A percentile compares a stretch with the other conserved stretches of the same genome.
Evolutionary conservation across 2,113 vertebrate genomes (phyloP).

Genomic region (Brachyhypopomus occidentalis): DNA sequence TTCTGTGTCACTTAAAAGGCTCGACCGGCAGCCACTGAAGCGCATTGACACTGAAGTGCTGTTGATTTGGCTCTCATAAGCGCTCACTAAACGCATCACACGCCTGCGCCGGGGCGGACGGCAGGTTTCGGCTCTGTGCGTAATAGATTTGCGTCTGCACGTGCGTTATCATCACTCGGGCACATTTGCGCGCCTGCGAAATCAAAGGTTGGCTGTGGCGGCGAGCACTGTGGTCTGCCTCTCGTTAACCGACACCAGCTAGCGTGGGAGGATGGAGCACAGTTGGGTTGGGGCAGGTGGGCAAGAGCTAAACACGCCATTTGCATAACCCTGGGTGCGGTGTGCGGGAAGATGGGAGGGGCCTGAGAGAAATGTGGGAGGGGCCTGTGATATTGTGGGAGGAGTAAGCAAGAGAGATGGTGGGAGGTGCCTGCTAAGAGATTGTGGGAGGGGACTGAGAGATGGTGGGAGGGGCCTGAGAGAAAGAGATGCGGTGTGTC

Average conservation of each 20-base stretch:
- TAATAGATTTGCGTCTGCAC: slow-evolving; percentile 40
- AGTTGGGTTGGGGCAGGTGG: too few species aligned
- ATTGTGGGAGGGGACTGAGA: neutral
- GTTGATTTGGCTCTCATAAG: slow-evolving; percentile 14
- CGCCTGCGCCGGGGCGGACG: slow-evolving; percentile 17
- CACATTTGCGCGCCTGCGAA: slow-evolving; percentile 45
- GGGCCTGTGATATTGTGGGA: too few species aligned
- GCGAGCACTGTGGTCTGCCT: slow-evolving; percentile 36
- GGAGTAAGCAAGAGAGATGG: too few species aligned
- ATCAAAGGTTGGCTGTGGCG: slow-evolving; percentile 45
- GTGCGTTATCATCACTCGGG: slow-evolving; percentile 31
- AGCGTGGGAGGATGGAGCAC: too few species aligned
- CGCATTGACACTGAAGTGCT: neutral
- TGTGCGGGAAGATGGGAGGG: neutral
- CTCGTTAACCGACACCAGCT: neutral
- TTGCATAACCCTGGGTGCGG: slow-evolving; percentile 27
- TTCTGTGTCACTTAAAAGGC: slow-evolving; percentile 14
- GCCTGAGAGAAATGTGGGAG: too few species aligned
- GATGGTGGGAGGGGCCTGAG: neutral
- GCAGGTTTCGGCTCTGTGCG: slow-evolving; percentile 36
- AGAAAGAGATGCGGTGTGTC: slow-evolving; percentile 35
- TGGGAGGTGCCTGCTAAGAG: neutral
- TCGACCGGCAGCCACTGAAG: neutral
- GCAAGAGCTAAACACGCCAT: too few species aligned
- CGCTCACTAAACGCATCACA: slow-evolving; percentile 32